A percentile compares a stretch with the other conserved stretches of the same genome.
These are phyloP conservation scores for Hexactinellida sp. DNA, from an alignment of 37 sponge, comb jelly and placozoan genomes.

Conservation along the genomic window DNA sequence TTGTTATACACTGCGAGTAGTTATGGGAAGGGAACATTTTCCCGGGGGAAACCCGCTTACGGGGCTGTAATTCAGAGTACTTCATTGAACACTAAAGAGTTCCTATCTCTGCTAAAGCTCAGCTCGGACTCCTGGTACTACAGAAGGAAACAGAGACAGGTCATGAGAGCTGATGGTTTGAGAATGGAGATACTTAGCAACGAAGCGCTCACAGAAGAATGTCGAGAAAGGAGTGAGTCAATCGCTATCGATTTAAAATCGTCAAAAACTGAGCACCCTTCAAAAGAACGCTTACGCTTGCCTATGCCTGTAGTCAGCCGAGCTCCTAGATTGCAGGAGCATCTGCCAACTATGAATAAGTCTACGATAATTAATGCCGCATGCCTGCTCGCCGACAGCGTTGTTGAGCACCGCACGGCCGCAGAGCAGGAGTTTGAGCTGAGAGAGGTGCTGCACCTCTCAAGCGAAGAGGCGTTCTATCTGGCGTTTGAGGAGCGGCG, in stretches of 20 bases:
- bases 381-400: background rate
- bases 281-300: too few relatives aligned
- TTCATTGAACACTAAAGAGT: background rate
- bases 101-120: background rate
- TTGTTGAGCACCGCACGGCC: background rate
- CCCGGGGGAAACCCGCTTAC: background rate
- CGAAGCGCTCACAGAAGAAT: background rate
- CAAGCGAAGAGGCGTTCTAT: constrained; percentile 46
- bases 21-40: background rate
- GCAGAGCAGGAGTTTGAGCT: background rate
- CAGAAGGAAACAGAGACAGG: background rate
- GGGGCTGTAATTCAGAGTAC: background rate
- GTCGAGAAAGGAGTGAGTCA: background rate
- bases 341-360: background rate
- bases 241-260: background rate
- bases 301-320: background rate
- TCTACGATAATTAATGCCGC: background rate
- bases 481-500: constrained; percentile 14
- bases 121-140: background rate
- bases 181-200: background rate
- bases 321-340: background rate
- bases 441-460: constrained; percentile 18
- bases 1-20: background rate
- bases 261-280: background rate
- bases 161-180: background rate